Percentiles rank a stretch among this genome's conserved stretches.
phyloP scores from a whole-genome alignment of 2,888 invertebrate species.

The Hyalella azteca region DNA sequence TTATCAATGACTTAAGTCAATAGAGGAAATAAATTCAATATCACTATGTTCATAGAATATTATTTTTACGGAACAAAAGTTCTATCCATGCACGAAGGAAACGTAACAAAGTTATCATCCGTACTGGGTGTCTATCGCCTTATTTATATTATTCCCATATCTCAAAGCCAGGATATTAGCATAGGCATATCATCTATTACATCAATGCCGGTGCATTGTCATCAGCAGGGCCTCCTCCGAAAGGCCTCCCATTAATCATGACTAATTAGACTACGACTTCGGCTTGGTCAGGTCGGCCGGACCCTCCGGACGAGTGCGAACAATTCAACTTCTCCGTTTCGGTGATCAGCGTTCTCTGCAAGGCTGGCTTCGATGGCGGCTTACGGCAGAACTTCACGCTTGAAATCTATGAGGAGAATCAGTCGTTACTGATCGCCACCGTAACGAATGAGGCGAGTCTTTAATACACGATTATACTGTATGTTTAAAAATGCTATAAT shows the following conservation, averaged over 20 bases:
- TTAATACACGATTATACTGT: too few relatives aligned
- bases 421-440: neutral
- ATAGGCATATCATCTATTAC: too few relatives aligned
- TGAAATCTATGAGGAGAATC: neutral
- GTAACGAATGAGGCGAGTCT: conserved; percentile 9
- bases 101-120: too few relatives aligned
- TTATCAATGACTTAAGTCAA: too few relatives aligned
- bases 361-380: conserved; percentile 29
- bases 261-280: neutral
- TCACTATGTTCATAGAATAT: too few relatives aligned
- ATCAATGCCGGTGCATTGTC: neutral
- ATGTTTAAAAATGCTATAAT: too few relatives aligned
- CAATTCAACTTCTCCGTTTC: conserved; percentile 14
- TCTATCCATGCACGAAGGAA: too few relatives aligned
- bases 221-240: neutral
- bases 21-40: too few relatives aligned
- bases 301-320: conserved; percentile 16
- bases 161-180: too few relatives aligned
- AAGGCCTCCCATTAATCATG: neutral
- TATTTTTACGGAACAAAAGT: too few relatives aligned
- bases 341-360: neutral
- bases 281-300: conserved; percentile 12
- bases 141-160: too few relatives aligned
- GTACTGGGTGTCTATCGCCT: too few relatives aligned
- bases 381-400: conserved; percentile 2